Evolutionary conservation across 2,888 invertebrate species (phyloP).

Genomic region (Oxytorus armatus): DNA sequence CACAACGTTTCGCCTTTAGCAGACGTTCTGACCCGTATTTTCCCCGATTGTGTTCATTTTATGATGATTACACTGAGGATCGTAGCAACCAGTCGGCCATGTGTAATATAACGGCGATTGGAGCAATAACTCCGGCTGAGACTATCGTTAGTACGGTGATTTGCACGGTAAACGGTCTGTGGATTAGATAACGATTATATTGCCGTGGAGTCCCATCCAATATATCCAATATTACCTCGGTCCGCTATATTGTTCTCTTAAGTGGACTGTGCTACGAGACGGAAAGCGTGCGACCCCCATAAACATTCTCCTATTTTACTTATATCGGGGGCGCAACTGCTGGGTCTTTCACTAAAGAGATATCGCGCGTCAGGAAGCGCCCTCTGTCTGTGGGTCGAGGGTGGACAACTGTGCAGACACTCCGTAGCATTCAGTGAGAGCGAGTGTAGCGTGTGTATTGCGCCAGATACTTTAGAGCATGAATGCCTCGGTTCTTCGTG

Average conservation of each 20-base stretch:
- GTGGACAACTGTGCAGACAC: conserved; percentile 25
- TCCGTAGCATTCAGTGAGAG: background rate
- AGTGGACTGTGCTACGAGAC: background rate
- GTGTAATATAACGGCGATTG: conserved; percentile 45
- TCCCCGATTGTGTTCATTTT: background rate
- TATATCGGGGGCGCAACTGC: conserved; percentile 34
- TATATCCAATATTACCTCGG: conserved; percentile 22
- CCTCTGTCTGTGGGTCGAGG: conserved; percentile 10
- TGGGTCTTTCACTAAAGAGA: conserved; percentile 44
- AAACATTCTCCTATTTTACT: conserved; percentile 41
- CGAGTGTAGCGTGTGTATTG: conserved; percentile 9
- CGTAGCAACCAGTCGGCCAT: background rate
- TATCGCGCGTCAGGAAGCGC: conserved; percentile 9
- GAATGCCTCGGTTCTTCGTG: conserved; percentile 1
- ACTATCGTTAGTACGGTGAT: conserved; percentile 29
- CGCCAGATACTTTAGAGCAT: conserved; percentile 33
- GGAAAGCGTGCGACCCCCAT: conserved; percentile 23
- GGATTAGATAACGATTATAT: conserved; percentile 69
- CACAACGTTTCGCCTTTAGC: background rate
- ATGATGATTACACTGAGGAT: background rate
- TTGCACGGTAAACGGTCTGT: conserved; percentile 37
- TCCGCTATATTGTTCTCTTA: background rate
- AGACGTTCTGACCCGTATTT: background rate
- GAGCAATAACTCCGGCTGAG: conserved; percentile 13
- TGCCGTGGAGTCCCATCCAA: conserved; percentile 38